Evolutionary conservation across 2,888 invertebrate genomes (phyloP), one percentile per base, ranked within the genome.

Genomic region (Machimus rusticus): DNA sequence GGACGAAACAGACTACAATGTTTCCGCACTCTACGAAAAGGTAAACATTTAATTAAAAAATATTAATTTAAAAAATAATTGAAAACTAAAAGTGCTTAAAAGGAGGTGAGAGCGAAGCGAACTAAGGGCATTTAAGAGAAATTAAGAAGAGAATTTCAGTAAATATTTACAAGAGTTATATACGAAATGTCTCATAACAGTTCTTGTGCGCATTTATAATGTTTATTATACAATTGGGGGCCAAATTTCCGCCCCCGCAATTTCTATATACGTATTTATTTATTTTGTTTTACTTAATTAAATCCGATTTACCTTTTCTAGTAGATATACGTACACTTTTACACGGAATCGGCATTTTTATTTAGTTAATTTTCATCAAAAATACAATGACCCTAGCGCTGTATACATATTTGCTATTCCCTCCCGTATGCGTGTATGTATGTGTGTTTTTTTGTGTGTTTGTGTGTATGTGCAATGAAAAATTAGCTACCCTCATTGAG

Each of bases 161-260:
- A 74, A 34, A 74, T 85, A 85, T 85, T 74, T 46, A 74, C 74
- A 74, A 46, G 46, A 46, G 28, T 39, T 85, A 85, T 23, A 85
- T 85, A 85, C 74, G 85, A 85, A 85, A 85, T 74, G 85, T 85
- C 74, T 85, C 74, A 85, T 85, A 85, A 85, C 85, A 85, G 85
- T 74, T 85, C 46, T 85, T 85, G 85, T 85, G 85, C 85, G 85
- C 74, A 85, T 85, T 85, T 85, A 74, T 74, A 85, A 85, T 85
- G 31, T 85, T 85, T 43, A 74, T 74, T 85, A 74, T 85, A 74
- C 74, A 74, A 74, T 46, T 46, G 37, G 85, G 74, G 74, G 43
- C 46, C 74, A 16, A 74, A 74, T 74, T 85, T 14, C 31, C 46
- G 85, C 46, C 43, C 74, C 74, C 85, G 19, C 66, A 66, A 66